phyloP scores from a whole-genome alignment of 92 coral and sea anemone genomes.

The Porites lobata region DNA sequence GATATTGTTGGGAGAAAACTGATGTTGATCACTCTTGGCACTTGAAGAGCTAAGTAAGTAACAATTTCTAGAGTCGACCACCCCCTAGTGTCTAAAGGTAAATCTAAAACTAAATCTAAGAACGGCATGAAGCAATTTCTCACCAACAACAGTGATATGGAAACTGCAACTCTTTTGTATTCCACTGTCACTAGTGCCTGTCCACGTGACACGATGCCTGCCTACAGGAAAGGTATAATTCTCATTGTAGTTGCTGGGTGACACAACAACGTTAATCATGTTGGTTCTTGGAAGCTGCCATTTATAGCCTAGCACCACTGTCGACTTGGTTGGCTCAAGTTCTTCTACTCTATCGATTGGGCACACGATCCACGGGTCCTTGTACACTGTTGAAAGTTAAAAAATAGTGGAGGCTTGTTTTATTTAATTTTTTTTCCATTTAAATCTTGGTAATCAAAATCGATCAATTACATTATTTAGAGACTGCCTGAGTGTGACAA shows the following conservation, averaged over 20 bases:
- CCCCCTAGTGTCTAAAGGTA: no score
- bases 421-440: no score
- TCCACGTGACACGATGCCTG: constrained; percentile 91
- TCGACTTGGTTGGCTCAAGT: constrained; percentile 66
- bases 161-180: constrained; percentile 80
- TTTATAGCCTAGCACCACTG: constrained; percentile 80
- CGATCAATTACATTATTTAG: no score
- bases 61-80: no score
- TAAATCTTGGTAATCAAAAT: no score
- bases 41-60: no score
- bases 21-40: no score
- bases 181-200: constrained; percentile 86
- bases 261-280: constrained; percentile 78
- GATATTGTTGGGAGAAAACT: no score
- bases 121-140: background rate
- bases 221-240: constrained; percentile 94
- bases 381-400: constrained; percentile 69
- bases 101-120: background rate
- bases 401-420: no score
- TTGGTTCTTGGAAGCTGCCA: constrained; percentile 93
- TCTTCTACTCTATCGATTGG: constrained; percentile 83
- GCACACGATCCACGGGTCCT: constrained; percentile 94
- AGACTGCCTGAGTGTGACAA: no score
- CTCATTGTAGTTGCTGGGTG: constrained; percentile 81
- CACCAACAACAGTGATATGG: constrained; percentile 88